phyloP scores from a whole-genome alignment of 2,113 vertebrate species.

The Pantherophis guttatus region DNA sequence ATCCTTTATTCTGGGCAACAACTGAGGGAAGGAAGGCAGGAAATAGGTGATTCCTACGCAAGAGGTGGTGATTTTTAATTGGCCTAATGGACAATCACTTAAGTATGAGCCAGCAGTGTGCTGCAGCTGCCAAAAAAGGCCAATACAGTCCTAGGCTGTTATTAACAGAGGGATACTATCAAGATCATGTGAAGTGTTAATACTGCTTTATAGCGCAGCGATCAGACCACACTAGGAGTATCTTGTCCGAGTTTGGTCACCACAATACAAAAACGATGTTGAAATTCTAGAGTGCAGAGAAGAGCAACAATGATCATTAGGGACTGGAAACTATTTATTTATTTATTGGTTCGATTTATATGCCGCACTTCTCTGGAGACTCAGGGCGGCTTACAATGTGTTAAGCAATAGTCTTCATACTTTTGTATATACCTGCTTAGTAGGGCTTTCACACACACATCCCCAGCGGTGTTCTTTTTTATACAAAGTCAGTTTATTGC shows the following conservation, averaged over 20 bases:
- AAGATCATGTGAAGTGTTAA: neutral
- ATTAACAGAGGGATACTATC: neutral
- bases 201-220: neutral
- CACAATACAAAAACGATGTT: neutral
- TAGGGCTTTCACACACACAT: too few relatives aligned
- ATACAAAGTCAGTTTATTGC: too few relatives aligned
- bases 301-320: neutral
- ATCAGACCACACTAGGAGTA: too few relatives aligned
- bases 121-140: neutral
- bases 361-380: too few relatives aligned
- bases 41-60: neutral
- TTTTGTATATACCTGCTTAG: too few relatives aligned
- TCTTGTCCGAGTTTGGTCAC: neutral
- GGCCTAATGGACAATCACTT: neutral
- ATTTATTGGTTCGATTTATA: too few relatives aligned
- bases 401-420: too few relatives aligned
- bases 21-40: neutral
- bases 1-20: neutral
- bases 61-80: neutral
- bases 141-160: neutral
- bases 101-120: neutral
- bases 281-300: neutral
- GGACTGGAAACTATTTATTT: neutral
- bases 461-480: too few relatives aligned
- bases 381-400: too few relatives aligned